Base-by-base conservation (phyloP, 1,140 invertebrate species). In the Drosophila busckii region DNA sequence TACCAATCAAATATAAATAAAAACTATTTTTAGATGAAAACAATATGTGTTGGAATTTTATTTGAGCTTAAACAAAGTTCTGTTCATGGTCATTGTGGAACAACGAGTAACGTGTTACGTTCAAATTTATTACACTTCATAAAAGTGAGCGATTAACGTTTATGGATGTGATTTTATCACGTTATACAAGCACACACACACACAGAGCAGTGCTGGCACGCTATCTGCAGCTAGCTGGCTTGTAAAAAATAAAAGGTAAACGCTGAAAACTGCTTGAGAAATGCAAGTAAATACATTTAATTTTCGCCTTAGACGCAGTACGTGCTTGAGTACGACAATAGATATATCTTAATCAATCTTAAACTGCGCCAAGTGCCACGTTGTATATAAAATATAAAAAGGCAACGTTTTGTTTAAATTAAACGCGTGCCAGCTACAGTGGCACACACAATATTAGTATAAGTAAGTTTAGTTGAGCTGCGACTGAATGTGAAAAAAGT, bases 1-100 rank as follows among this genome's bases (percentile, higher is more conserved):
- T 82, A 82, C 75, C 75, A 82, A 82, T 82, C 75, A 83, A 82
- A 82, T 69, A 82, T 70, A 37, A 82, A 82, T 82, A 82, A 82
- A n/a, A 82, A 61, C 56, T 82, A 82, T 82, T 82, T 82, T 82
- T 82, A 82, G 75, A 82, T 58, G 70, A 75, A 66, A 26, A 12
- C 9, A 15, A 48, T 19, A n/a, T n/a, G 8, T 20, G 4, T 9
- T 45, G 12, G 10, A 22, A 46, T 56, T 37, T 50, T 52, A n/a
- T 19, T 37, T 10, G 13, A 40, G 6, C 15, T 46, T 62, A 10
- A 38, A 60, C 22, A 15, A 13, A 13, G 23, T 49, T 7, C 12
- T 28, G 23, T 25, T 61, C 37, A 10, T n/a, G 16, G 10, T 2
- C 16, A 46, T 68, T 44, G 38, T 64, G 63, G 69, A 73, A 69